Evolutionary conservation across 2,888 invertebrate genomes (phyloP).

Genomic region (Fabriciana adippe): DNA sequence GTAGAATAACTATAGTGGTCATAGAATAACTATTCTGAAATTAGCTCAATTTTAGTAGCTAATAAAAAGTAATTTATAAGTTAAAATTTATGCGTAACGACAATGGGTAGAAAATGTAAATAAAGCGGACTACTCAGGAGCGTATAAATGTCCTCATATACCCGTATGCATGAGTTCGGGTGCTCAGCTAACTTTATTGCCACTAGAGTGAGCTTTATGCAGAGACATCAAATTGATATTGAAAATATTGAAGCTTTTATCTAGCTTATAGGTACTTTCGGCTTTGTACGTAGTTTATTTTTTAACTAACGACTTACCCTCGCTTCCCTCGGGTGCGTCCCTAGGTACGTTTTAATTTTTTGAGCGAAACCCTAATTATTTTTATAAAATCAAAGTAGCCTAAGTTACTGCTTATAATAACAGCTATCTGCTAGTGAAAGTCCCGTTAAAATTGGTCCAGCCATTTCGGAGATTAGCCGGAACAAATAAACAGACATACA

Average conservation of each 20-base stretch:
- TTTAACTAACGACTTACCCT: no score
- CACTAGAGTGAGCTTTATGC: slow-evolving; percentile 23
- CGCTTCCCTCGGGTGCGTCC: no score
- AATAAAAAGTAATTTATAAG: slow-evolving; percentile 8
- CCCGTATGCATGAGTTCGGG: slow-evolving; percentile 16
- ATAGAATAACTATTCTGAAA: no score
- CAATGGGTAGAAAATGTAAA: slow-evolving; percentile 30
- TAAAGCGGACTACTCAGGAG: slow-evolving; percentile 26
- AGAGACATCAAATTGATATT: slow-evolving; percentile 25
- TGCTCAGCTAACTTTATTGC: slow-evolving; percentile 26
- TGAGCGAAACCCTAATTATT: no score
- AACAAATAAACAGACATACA: no score
- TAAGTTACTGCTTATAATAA: no score
- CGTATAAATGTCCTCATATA: slow-evolving; percentile 26
- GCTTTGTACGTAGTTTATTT: background rate
- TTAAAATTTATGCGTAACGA: slow-evolving; percentile 10
- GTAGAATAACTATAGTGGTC: no score
- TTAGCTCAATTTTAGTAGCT: background rate
- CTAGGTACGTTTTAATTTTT: no score
- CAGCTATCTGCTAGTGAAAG: no score
- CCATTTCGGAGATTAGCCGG: no score
- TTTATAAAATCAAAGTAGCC: no score
- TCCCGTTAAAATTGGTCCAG: no score
- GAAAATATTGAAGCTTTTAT: slow-evolving; percentile 14
- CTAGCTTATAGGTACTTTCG: background rate